phyloP scores from a whole-genome alignment of 2,797 vertebrate species.

The Molossus molossus region DNA sequence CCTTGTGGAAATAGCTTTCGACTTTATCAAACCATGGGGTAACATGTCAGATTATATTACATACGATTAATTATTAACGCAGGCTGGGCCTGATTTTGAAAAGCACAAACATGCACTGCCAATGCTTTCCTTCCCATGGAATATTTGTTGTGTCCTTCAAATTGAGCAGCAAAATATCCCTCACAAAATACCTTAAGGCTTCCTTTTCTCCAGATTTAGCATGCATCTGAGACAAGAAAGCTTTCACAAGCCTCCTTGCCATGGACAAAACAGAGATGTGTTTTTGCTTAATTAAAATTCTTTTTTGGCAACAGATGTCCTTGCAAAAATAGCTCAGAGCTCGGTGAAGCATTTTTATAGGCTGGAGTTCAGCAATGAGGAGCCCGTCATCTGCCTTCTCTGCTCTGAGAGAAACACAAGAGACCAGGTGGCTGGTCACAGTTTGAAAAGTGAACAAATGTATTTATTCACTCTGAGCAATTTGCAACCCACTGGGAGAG shows the following conservation, averaged over 20 bases:
- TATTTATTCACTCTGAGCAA: constrained; percentile 89
- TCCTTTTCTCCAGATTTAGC: constrained; percentile 83
- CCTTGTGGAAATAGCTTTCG: constrained; percentile 81
- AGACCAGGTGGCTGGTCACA: constrained; percentile 89
- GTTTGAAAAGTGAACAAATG: constrained; percentile 88
- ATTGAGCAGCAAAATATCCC: constrained; percentile 80
- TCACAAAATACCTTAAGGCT: constrained; percentile 85
- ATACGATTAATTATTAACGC: constrained; percentile 85
- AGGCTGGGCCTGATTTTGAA: constrained; percentile 77
- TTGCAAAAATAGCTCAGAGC: constrained; percentile 89
- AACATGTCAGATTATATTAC: constrained; percentile 86
- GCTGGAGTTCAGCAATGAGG: constrained; percentile 88
- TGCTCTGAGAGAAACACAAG: constrained; percentile 88
- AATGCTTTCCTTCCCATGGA: constrained; percentile 76
- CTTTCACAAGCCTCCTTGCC: constrained; percentile 86
- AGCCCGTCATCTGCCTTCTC: constrained; percentile 89
- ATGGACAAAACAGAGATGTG: constrained; percentile 87
- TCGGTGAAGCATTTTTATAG: constrained; percentile 90
- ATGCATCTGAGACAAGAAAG: constrained; percentile 86
- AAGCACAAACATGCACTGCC: constrained; percentile 70
- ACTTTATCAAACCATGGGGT: constrained; percentile 83
- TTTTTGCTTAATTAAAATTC: constrained; percentile 90
- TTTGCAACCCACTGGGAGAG: constrained; percentile 85
- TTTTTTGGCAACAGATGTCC: constrained; percentile 89
- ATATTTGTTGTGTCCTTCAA: constrained; percentile 82